Evolutionary conservation across 2,888 invertebrate species (phyloP).

Genomic region (Mesoligia furuncula): DNA sequence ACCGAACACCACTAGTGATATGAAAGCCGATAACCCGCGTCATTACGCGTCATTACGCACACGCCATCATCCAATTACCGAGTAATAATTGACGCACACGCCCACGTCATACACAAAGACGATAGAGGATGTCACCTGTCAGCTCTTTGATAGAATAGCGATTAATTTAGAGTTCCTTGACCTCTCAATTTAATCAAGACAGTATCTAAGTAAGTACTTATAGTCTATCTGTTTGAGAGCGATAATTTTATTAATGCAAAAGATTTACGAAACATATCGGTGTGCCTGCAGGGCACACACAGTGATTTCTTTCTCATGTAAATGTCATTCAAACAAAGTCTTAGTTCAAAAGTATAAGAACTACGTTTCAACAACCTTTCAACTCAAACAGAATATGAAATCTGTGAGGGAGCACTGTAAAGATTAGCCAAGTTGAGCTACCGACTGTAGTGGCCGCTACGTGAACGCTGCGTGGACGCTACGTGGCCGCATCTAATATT

Average conservation of each 20-base stretch:
- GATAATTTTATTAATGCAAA: background rate
- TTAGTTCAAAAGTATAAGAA: background rate
- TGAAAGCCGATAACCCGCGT: slow-evolving; percentile 13
- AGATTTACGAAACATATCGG: background rate
- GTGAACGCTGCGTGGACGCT: background rate
- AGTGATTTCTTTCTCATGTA: background rate
- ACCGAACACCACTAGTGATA: slow-evolving; percentile 11
- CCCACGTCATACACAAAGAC: background rate
- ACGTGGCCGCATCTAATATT: slow-evolving; percentile 24
- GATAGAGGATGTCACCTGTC: background rate
- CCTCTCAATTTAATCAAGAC: background rate
- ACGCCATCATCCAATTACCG: slow-evolving; percentile 33
- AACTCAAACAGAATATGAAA: slow-evolving; percentile 40
- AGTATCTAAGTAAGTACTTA: background rate
- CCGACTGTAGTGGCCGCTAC: background rate
- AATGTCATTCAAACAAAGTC: background rate
- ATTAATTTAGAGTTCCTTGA: background rate
- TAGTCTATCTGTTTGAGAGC: background rate
- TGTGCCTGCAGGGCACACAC: background rate
- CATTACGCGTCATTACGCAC: slow-evolving; percentile 30
- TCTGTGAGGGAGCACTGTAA: slow-evolving; percentile 16
- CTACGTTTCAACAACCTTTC: background rate
- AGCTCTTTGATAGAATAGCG: slow-evolving; percentile 11
- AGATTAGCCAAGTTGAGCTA: slow-evolving; percentile 17
- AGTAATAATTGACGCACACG: background rate